A percentile compares a stretch with the other conserved stretches of the same genome.
These are phyloP conservation scores for Hydrozoanthus tunicans DNA, from an alignment of 64 coral and sea anemone species.

Conservation along the genomic window DNA sequence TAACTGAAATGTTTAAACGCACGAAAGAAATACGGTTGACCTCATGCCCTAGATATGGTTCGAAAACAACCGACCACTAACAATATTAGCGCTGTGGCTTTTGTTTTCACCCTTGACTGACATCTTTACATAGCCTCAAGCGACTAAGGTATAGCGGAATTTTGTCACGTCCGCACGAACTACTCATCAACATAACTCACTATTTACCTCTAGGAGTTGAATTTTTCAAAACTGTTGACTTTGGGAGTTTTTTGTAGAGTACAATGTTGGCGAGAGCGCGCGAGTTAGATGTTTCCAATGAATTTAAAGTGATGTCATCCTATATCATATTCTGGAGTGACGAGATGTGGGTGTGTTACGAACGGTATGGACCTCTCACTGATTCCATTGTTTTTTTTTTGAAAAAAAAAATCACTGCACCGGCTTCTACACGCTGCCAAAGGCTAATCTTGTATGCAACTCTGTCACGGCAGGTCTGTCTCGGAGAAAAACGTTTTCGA, in stretches of 20 bases:
- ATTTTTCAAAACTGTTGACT: neutral
- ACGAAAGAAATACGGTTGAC: slow-evolving; percentile 44
- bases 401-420: slow-evolving; percentile 25
- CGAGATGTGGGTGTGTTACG: slow-evolving; percentile 9
- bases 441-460: neutral
- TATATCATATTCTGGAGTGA: neutral
- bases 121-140: slow-evolving; percentile 42
- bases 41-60: slow-evolving; percentile 26
- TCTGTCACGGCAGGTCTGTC: neutral
- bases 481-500: neutral
- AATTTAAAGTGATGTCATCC: slow-evolving; percentile 50
- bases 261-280: neutral
- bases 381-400: slow-evolving; percentile 16
- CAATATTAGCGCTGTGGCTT: slow-evolving; percentile 49
- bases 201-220: neutral
- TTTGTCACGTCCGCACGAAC: slow-evolving; percentile 29
- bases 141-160: neutral
- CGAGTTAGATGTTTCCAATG: neutral
- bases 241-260: neutral
- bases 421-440: neutral
- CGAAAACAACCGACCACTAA: neutral
- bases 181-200: neutral
- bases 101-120: slow-evolving; percentile 55
- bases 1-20: neutral
- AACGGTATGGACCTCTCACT: slow-evolving; percentile 4